phyloP scores from a whole-genome alignment of 2,113 vertebrate genomes.

The Cricetomys ansorgei region DNA sequence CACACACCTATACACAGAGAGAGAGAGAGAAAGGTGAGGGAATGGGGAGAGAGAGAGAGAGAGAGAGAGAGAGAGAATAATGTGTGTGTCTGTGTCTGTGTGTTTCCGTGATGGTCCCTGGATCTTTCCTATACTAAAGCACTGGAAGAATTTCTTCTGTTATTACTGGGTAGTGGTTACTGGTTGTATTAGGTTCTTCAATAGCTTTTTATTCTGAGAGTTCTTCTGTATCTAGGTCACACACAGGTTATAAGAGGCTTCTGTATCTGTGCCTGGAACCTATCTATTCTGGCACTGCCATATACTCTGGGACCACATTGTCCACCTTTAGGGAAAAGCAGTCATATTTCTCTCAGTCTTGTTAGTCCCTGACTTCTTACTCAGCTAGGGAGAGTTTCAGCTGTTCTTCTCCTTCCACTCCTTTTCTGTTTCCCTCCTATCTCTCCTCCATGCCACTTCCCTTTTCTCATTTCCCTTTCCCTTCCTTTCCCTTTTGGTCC shows the following conservation, averaged over 20 bases:
- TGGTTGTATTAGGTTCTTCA: not conserved
- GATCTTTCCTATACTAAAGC: not conserved
- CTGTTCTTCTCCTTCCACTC: not conserved
- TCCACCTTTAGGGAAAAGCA: not conserved
- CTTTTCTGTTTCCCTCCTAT: fast-evolving
- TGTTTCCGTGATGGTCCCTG: not conserved
- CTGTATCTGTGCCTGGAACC: not conserved
- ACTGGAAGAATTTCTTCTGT: not conserved
- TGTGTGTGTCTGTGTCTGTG: too few relatives aligned
- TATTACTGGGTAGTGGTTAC: not conserved
- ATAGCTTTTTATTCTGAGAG: not conserved
- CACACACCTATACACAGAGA: not conserved
- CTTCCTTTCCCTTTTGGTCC: not conserved
- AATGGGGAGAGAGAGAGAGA: too few relatives aligned
- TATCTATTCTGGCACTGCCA: not conserved
- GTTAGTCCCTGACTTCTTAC: not conserved
- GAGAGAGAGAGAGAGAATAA: too few relatives aligned
- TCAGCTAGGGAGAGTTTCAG: not conserved
- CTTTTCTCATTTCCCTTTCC: too few relatives aligned
- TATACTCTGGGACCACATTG: not conserved
- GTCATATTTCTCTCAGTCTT: not conserved
- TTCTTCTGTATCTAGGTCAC: not conserved
- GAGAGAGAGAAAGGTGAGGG: too few relatives aligned
- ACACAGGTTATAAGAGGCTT: not conserved
- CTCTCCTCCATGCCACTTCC: too few relatives aligned